Evolutionary conservation across 2,113 vertebrate species (phyloP).

Genomic region (Otis tarda): DNA sequence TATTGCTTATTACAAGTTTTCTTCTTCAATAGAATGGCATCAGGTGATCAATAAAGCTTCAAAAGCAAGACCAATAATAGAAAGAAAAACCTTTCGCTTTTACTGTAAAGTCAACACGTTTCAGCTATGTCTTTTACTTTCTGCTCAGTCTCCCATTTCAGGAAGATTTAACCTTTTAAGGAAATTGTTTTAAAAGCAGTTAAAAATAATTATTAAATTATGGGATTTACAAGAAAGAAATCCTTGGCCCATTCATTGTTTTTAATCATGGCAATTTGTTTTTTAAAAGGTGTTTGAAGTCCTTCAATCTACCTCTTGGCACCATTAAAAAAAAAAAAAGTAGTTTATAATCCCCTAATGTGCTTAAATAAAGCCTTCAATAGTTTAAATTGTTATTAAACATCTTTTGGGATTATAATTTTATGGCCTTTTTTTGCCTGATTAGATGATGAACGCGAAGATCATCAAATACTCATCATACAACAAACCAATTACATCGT

Average conservation of each 20-base stretch:
- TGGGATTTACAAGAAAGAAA: slow-evolving; percentile 62
- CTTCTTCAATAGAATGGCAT: slow-evolving; percentile 10
- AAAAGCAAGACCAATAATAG: neutral
- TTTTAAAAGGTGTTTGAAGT: slow-evolving; percentile 67
- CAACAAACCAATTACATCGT: slow-evolving; percentile 60
- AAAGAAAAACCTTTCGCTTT: neutral
- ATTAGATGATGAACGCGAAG: slow-evolving; percentile 57
- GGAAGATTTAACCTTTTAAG: slow-evolving; percentile 61
- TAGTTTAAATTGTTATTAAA: slow-evolving; percentile 65
- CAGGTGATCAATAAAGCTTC: neutral
- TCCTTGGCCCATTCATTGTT: slow-evolving; percentile 51
- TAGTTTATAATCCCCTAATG: slow-evolving; percentile 65
- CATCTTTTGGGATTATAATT: slow-evolving; percentile 64
- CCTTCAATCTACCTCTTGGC: slow-evolving; percentile 61
- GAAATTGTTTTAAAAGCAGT: slow-evolving; percentile 67
- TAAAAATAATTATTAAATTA: slow-evolving; percentile 68
- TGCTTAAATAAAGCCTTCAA: slow-evolving; percentile 66
- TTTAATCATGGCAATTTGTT: slow-evolving; percentile 61
- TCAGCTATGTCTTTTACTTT: neutral
- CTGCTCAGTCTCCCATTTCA: slow-evolving; percentile 27
- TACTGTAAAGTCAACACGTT: neutral
- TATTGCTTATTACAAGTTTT: slow-evolving; percentile 31
- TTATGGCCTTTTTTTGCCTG: slow-evolving; percentile 55
- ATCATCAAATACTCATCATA: slow-evolving; percentile 70
- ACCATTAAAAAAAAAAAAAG: slow-evolving; percentile 66